Conservation (phyloP, 2,797 vertebrate species). For the Psittacula echo region DNA sequence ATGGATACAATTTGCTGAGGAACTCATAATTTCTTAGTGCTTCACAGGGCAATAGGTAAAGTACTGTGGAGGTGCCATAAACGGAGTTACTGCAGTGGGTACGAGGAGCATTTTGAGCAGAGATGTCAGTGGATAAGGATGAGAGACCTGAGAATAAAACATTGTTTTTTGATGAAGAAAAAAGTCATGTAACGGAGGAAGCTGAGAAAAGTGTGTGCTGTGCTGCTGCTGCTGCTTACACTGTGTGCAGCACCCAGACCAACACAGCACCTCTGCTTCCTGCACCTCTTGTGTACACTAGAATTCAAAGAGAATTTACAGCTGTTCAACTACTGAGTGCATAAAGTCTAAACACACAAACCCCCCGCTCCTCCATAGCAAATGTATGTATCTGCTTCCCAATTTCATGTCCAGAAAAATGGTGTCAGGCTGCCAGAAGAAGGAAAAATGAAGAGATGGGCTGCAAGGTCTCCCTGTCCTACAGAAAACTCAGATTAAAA, state of each 20-base stretch:
- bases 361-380: background rate
- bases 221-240: background rate
- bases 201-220: background rate
- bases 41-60: background rate
- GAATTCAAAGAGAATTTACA: background rate
- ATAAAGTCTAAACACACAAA: background rate
- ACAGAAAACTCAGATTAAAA: background rate
- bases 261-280: background rate
- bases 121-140: background rate
- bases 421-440: background rate
- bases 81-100: background rate
- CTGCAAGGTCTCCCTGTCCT: background rate
- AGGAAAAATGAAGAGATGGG: background rate
- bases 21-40: background rate
- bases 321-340: background rate
- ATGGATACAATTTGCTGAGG: background rate
- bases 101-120: background rate
- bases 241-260: background rate
- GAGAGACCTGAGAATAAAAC: background rate
- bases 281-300: background rate
- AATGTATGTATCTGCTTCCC: background rate
- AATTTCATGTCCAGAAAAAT: background rate
- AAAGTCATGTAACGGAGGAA: background rate
- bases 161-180: background rate
- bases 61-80: background rate